These are phyloP conservation scores for Rhabdornis inornatus DNA, from an alignment of 2,113 vertebrate genomes.

Conservation along the genomic window DNA sequence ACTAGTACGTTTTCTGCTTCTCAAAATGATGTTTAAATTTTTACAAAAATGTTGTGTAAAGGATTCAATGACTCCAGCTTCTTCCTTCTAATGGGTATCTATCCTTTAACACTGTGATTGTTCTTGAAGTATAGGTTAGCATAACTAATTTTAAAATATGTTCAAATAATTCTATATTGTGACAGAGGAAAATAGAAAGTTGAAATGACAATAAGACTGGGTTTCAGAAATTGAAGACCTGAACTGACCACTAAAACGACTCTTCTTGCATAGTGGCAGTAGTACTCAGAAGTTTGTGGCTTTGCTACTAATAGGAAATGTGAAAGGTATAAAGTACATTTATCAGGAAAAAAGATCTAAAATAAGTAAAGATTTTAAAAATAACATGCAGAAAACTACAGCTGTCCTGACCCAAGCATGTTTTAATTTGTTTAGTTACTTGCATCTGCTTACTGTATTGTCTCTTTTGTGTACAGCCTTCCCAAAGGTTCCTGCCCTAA, in stretches of 20 bases:
- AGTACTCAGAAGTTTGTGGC: background rate
- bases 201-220: background rate
- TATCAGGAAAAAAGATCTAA: background rate
- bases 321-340: background rate
- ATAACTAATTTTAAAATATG: background rate
- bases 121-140: background rate
- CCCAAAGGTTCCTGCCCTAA: background rate
- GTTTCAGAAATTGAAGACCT: background rate
- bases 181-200: background rate
- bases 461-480: background rate
- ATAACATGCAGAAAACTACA: background rate
- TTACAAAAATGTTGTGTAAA: conserved; percentile 24
- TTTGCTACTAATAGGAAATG: background rate
- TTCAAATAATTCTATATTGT: background rate
- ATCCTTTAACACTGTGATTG: background rate
- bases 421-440: background rate
- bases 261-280: background rate
- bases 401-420: background rate
- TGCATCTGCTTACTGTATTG: background rate
- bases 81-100: conserved; percentile 47
- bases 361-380: background rate
- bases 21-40: conserved; percentile 40
- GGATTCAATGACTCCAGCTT: conserved; percentile 24
- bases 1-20: conserved; percentile 14
- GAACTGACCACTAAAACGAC: background rate